Percentiles rank a stretch among this genome's conserved stretches.
phyloP scores from a whole-genome alignment of 2,113 vertebrate species.

The Pandion haliaetus region DNA sequence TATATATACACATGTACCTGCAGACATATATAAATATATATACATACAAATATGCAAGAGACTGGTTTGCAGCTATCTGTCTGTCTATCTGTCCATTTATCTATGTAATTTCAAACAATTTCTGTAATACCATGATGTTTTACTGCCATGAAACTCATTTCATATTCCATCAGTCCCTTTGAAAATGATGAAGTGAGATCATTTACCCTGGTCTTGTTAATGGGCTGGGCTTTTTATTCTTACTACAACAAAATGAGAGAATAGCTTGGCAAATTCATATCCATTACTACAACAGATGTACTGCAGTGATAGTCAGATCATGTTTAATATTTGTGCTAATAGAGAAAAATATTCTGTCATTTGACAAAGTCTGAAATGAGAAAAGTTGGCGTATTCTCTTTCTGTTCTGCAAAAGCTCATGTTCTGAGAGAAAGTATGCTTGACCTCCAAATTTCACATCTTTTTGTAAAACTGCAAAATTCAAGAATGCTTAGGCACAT shows the following conservation, averaged over 20 bases:
- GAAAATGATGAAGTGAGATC: conserved; percentile 72
- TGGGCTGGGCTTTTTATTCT: conserved; percentile 61
- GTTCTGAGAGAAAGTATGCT: background rate
- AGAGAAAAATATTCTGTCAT: conserved; percentile 58
- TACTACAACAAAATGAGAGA: conserved; percentile 44
- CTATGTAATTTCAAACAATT: conserved; percentile 54
- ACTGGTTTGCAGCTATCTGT: background rate
- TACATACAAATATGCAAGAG: background rate
- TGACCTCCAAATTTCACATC: background rate
- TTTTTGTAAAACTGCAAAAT: background rate
- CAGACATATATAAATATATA: background rate
- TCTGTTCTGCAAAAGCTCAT: background rate
- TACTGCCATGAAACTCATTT: conserved; percentile 68
- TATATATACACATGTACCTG: background rate
- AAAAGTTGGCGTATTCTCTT: background rate
- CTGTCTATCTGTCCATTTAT: background rate
- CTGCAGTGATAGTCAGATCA: conserved; percentile 13
- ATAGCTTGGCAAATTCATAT: conserved; percentile 30
- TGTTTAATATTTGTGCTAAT: conserved; percentile 55
- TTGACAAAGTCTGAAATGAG: background rate
- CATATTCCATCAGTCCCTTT: conserved; percentile 71
- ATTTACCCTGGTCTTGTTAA: conserved; percentile 64
- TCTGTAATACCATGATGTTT: conserved; percentile 26
- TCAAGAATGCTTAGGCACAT: background rate
- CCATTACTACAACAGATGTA: conserved; percentile 52